Evolutionary conservation across 2,888 invertebrate genomes (phyloP).

Genomic region (Drosophila neonasuta): DNA sequence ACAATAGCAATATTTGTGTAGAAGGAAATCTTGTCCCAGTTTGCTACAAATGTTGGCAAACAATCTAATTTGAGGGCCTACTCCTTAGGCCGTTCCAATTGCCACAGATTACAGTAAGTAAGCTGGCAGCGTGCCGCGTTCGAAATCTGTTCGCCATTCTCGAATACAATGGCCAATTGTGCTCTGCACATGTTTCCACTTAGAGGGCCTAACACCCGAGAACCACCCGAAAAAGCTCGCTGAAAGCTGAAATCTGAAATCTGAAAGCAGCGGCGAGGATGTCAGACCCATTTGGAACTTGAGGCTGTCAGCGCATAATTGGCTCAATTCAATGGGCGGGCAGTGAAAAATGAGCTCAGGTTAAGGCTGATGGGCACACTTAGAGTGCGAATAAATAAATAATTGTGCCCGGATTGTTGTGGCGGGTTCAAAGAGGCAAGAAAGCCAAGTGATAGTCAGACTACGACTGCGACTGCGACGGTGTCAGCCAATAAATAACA

Average conservation of each 20-base stretch:
- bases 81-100: constrained; percentile 26
- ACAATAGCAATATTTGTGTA: constrained; percentile 1
- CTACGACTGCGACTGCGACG: not conserved
- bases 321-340: constrained; percentile 65
- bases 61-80: constrained; percentile 26
- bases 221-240: not conserved
- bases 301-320: constrained; percentile 73
- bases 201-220: constrained; percentile 12
- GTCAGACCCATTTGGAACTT: constrained; percentile 39
- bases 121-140: constrained; percentile 44
- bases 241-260: not conserved
- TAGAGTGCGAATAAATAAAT: constrained; percentile 65
- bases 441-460: not conserved
- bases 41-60: constrained; percentile 38
- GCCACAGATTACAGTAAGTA: constrained; percentile 41
- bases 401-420: constrained; percentile 39
- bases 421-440: constrained; percentile 13
- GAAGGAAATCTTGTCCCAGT: constrained; percentile 12
- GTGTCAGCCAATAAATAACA: constrained; percentile 64
- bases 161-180: constrained; percentile 50
- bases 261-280: not conserved
- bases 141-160: constrained; percentile 35
- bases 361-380: constrained; percentile 36
- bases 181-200: constrained; percentile 46
- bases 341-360: constrained; percentile 63